Evolutionary conservation across 2,797 vertebrate genomes (phyloP).

Genomic region (Vireo griseus): DNA sequence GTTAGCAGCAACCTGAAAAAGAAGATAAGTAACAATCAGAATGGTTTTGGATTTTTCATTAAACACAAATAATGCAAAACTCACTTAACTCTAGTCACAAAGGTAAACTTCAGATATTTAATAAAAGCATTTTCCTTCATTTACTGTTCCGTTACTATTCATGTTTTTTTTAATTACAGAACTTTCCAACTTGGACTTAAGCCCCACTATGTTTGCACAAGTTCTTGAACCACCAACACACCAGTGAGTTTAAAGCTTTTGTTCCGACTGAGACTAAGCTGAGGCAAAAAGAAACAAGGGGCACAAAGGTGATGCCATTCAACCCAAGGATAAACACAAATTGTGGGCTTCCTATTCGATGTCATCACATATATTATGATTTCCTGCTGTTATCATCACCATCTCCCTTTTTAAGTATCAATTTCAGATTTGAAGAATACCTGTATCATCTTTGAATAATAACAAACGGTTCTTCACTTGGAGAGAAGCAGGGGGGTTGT

Average conservation of each 20-base stretch:
- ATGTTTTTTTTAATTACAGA: background rate
- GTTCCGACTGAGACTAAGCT: background rate
- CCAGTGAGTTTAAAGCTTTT: background rate
- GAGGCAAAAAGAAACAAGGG: background rate
- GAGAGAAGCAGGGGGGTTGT: accelerated
- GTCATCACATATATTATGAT: too few species aligned
- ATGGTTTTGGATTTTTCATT: background rate
- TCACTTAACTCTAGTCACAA: background rate
- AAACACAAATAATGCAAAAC: background rate
- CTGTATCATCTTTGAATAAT: background rate
- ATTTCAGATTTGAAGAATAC: background rate
- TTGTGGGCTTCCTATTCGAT: accelerated
- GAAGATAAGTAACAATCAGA: background rate
- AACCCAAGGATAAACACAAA: background rate
- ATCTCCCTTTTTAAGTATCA: background rate
- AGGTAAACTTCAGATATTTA: background rate
- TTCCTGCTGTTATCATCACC: background rate
- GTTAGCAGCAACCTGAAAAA: slow-evolving; percentile 92
- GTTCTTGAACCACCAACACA: background rate
- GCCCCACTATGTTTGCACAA: background rate
- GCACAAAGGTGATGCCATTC: background rate
- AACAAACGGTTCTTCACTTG: background rate
- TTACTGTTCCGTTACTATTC: background rate
- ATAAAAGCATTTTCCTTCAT: background rate
- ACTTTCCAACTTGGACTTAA: background rate